These are phyloP conservation scores for Periphyllus acericola DNA, from an alignment of 2,888 invertebrate genomes.

Conservation along the genomic window DNA sequence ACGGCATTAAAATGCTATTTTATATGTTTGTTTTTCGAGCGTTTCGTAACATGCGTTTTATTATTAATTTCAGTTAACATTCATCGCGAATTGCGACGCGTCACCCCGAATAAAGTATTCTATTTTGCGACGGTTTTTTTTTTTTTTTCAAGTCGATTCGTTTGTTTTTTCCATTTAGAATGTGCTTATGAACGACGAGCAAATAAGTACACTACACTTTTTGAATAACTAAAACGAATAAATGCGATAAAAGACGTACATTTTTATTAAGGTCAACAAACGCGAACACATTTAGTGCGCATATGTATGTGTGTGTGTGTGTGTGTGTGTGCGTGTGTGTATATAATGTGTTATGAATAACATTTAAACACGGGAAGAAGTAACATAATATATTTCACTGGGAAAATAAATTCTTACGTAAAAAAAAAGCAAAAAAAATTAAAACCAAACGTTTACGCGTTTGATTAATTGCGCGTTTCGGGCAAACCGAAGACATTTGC, in stretches of 20 bases:
- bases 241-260: not conserved
- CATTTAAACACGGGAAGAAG: not conserved
- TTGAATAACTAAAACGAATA: constrained; percentile 32
- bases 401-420: not conserved
- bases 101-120: constrained; percentile 10
- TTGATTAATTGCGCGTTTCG: not conserved
- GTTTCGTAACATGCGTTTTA: not conserved
- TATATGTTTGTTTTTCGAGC: not conserved
- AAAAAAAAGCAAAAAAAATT: not conserved
- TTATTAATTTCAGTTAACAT: constrained; percentile 41
- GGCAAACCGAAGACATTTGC: not conserved
- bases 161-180: constrained; percentile 18
- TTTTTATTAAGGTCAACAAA: constrained; percentile 26
- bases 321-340: not conserved
- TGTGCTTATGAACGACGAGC: not conserved
- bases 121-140: not conserved
- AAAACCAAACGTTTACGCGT: not conserved
- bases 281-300: not conserved
- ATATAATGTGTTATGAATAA: not conserved
- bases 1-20: not conserved
- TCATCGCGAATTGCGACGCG: constrained; percentile 10
- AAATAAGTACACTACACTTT: constrained; percentile 6
- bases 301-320: not conserved
- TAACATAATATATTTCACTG: not conserved
- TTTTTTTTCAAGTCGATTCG: not conserved